Evolutionary conservation across 2,797 vertebrate genomes (phyloP).

Genomic region (Spinibarbus caldwelli): DNA sequence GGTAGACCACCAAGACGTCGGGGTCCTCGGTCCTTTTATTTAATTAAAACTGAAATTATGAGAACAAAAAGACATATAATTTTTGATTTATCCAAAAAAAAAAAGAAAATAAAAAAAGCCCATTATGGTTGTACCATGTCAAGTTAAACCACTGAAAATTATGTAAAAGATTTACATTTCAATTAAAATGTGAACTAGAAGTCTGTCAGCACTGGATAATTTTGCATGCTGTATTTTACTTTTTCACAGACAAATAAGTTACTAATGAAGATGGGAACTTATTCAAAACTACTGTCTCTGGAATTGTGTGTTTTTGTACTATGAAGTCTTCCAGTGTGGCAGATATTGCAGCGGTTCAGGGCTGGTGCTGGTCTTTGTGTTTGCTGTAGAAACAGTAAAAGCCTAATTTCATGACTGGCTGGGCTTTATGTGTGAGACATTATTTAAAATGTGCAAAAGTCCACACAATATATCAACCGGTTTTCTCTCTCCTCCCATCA

Average conservation of each 20-base stretch:
- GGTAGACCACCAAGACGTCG: too few species aligned
- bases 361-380: conserved; percentile 59
- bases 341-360: conserved; percentile 23
- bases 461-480: conserved; percentile 74
- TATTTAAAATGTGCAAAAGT: conserved; percentile 77
- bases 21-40: background rate
- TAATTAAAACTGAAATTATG: background rate
- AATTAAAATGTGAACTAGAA: background rate
- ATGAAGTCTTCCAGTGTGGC: conserved; percentile 2
- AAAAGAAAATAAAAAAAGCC: too few species aligned
- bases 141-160: background rate
- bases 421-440: conserved; percentile 78
- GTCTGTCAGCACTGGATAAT: background rate
- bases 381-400: conserved; percentile 74
- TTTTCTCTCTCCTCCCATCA: conserved; percentile 60
- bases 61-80: background rate
- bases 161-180: background rate
- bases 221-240: background rate
- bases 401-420: conserved; percentile 81
- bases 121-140: background rate
- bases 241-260: background rate
- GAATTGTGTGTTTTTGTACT: conserved; percentile 15
- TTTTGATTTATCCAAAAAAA: background rate
- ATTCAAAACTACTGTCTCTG: background rate
- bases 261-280: conserved; percentile 4